Evolutionary conservation across 2,797 vertebrate genomes (phyloP), one percentile per base, ranked within the genome.

Genomic region (Sandelia bainsii): DNA sequence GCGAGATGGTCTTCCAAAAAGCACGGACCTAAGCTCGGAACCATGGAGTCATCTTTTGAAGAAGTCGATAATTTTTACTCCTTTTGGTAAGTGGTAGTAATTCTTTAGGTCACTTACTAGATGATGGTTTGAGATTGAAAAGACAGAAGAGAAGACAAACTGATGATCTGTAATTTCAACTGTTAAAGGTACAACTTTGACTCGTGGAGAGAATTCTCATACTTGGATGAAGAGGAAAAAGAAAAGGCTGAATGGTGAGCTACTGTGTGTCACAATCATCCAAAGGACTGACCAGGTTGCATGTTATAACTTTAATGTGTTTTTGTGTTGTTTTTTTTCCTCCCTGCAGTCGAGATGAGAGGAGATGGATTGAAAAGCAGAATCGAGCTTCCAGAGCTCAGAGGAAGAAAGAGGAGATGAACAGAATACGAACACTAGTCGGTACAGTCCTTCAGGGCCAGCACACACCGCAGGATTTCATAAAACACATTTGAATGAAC

Each of bases 321-420:
- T 57, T 17, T 42, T 20, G 57, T 1, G 19, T 5, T 25, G 4
- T 23, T 34, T 27, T 40, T 17, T 23, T 60, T 39, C 5, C 17
- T 14, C 17, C 32, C 7, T 69, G 9, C 58, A 99, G 98, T 90
- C 98, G 98, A 86, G 98, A 99, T 79, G 98, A 99, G 88, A 95
- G 98, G 68, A 95, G 95, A 63, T 99, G 98, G 98, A 99, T 99
- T 67, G 98, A 99, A 76, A 99, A 99, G 87, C 98, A 99, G 87
- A 99, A 99, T 79, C 94, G 97, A 87, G 98, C 96, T 19, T 97
- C 97, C 53, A 94, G 98, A 84, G 96, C 95, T 8, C 90, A 97
- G 85, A 96, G 98, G 63, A 99, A 99, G 90, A 99, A 99, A 90
- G 98, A 99, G 90, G 98, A 99, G 93, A 99, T 99, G 98, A 98